phyloP scores from a whole-genome alignment of 1,140 invertebrate species.

The Bilobella aurantiaca region DNA sequence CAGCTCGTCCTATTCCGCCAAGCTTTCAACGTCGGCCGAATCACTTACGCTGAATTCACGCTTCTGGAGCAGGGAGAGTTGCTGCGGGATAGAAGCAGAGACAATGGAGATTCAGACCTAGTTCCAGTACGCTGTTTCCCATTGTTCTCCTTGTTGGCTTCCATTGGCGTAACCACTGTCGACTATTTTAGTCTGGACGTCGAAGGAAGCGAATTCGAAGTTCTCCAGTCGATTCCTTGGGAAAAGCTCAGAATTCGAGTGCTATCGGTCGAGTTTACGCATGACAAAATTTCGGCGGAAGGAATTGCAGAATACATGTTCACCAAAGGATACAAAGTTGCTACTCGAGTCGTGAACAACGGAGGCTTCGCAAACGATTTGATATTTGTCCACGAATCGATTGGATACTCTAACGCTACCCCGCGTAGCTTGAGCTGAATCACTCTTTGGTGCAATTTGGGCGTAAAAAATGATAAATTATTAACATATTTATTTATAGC shows the following conservation, averaged over 20 bases:
- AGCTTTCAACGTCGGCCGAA: background rate
- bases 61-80: no score
- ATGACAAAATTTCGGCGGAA: conserved; percentile 36
- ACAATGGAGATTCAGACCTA: background rate
- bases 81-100: background rate
- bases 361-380: conserved; percentile 42
- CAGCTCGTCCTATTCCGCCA: background rate
- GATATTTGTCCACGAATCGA: conserved; percentile 38
- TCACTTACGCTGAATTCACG: no score
- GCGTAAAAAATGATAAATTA: no score
- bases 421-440: no score
- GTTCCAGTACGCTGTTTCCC: background rate
- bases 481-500: no score
- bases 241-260: conserved; percentile 27
- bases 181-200: conserved; percentile 46
- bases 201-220: conserved; percentile 46
- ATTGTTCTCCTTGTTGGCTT: background rate
- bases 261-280: conserved; percentile 41
- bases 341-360: conserved; percentile 37
- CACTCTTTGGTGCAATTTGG: no score
- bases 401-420: background rate
- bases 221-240: conserved; percentile 46
- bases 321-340: conserved; percentile 38
- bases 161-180: conserved; percentile 35
- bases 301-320: conserved; percentile 37